phyloP scores from a whole-genome alignment of 2,797 vertebrate genomes.

The Schizothorax lantsangensis region DNA sequence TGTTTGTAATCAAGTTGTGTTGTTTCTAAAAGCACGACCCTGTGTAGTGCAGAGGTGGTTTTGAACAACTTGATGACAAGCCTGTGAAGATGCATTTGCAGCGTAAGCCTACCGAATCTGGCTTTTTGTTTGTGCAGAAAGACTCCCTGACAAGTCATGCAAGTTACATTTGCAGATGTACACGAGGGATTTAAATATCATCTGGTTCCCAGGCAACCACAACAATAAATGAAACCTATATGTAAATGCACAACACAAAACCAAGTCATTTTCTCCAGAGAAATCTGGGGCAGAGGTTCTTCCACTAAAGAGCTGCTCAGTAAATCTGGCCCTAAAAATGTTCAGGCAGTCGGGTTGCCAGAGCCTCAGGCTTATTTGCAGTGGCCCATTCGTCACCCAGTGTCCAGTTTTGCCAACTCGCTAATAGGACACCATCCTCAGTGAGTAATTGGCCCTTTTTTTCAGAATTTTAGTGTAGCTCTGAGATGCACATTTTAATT shows the following conservation, averaged over 20 bases:
- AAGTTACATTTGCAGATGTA: conserved; percentile 57
- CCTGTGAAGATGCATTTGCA: conserved; percentile 31
- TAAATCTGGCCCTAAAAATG: conserved; percentile 42
- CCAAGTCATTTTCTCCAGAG: conserved; percentile 44
- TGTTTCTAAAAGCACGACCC: background rate
- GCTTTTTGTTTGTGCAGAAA: conserved; percentile 38
- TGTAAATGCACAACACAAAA: conserved; percentile 58
- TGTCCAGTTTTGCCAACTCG: conserved; percentile 56
- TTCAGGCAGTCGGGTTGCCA: conserved; percentile 43
- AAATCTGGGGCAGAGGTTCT: conserved; percentile 58
- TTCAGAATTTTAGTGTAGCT: conserved; percentile 30
- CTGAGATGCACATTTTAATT: conserved; percentile 31
- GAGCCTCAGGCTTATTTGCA: conserved; percentile 52
- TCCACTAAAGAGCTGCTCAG: conserved; percentile 34
- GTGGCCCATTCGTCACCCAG: conserved; percentile 53
- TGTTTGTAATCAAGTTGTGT: conserved; percentile 39
- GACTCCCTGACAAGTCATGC: conserved; percentile 32
- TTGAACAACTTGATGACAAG: conserved; percentile 17
- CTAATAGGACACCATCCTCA: conserved; percentile 61
- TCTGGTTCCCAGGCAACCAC: conserved; percentile 62
- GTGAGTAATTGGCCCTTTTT: conserved; percentile 56
- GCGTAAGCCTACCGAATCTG: conserved; percentile 44
- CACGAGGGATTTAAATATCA: conserved; percentile 61
- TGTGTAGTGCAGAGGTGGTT: conserved; percentile 20
- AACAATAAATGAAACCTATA: conserved; percentile 63